Percentiles rank a stretch among this genome's conserved stretches.
These are phyloP conservation scores for Proterorhinus semilunaris DNA, from an alignment of 2,113 vertebrate genomes.

Conservation along the genomic window DNA sequence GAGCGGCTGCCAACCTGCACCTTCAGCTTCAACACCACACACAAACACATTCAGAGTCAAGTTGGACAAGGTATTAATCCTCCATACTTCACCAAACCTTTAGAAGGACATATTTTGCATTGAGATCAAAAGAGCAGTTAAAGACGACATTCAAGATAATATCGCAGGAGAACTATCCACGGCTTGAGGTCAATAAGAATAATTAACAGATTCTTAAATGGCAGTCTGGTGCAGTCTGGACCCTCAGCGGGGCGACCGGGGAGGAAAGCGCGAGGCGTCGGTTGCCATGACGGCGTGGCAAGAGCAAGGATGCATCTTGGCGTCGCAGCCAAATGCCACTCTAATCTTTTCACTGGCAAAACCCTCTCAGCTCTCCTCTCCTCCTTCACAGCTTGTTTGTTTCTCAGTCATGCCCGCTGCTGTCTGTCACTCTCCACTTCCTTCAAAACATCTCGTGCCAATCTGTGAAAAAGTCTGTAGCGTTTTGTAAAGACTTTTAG, in stretches of 20 bases:
- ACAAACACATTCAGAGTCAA: too few relatives aligned
- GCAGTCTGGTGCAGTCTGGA: constrained; percentile 57
- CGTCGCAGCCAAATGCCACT: constrained; percentile 65
- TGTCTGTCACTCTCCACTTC: constrained; percentile 63
- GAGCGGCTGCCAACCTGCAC: too few relatives aligned
- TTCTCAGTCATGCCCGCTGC: constrained; percentile 61
- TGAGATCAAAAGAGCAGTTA: constrained; percentile 6
- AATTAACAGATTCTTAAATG: constrained; percentile 49
- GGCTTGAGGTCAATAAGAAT: constrained; percentile 34
- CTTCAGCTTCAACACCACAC: too few relatives aligned
- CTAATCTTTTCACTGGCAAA: constrained; percentile 73
- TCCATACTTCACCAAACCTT: too few relatives aligned
- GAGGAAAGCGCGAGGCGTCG: constrained; percentile 49
- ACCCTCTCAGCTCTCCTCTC: constrained; percentile 54
- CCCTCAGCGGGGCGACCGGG: constrained; percentile 43
- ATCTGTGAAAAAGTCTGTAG: constrained; percentile 34
- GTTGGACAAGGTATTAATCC: too few relatives aligned
- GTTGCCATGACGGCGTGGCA: constrained; percentile 69
- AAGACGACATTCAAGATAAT: constrained; percentile 21
- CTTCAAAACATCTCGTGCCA: constrained; percentile 47
- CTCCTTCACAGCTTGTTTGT: constrained; percentile 70
- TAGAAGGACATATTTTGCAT: not conserved
- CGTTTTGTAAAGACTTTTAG: constrained; percentile 37
- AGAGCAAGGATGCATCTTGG: constrained; percentile 65
- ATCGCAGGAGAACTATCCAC: constrained; percentile 17